A percentile compares a stretch with the other conserved stretches of the same genome.
Evolutionary conservation across 37 sponge, comb jelly and placozoan genomes (phyloP).

Genomic region (Chondrosia reniformis): DNA sequence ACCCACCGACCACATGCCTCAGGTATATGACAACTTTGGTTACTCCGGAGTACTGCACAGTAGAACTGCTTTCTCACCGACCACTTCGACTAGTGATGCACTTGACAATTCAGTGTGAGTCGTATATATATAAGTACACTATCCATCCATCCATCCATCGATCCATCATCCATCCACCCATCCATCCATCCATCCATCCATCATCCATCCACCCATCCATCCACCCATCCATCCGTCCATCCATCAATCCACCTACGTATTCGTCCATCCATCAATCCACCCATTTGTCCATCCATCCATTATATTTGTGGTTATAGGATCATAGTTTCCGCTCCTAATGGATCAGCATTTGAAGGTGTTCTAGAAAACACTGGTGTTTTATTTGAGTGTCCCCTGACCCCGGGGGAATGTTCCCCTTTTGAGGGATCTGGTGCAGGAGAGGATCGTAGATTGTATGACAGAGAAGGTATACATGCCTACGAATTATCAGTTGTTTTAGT

Average conservation of each 20-base stretch:
- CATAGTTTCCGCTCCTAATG: conserved; percentile 2
- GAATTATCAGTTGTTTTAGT: no score
- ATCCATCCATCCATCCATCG: neutral
- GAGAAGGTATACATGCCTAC: no score
- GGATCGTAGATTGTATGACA: conserved; percentile 5
- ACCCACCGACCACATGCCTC: neutral
- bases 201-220: neutral
- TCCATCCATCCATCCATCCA: neutral
- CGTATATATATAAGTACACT: neutral
- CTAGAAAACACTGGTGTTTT: conserved; percentile 3
- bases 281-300: neutral
- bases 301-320: neutral
- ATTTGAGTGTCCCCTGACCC: conserved; percentile 24
- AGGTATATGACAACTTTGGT: conserved; percentile 7
- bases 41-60: conserved; percentile 12
- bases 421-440: neutral
- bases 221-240: neutral
- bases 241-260: neutral
- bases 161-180: neutral
- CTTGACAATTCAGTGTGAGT: conserved; percentile 5
- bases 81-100: neutral
- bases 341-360: neutral
- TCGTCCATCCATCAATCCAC: neutral
- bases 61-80: neutral
- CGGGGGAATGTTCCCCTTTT: neutral